Evolutionary conservation across 2,888 invertebrate species (phyloP), one percentile per base, ranked within the genome.

Genomic region (Nymphalis polychloros): DNA sequence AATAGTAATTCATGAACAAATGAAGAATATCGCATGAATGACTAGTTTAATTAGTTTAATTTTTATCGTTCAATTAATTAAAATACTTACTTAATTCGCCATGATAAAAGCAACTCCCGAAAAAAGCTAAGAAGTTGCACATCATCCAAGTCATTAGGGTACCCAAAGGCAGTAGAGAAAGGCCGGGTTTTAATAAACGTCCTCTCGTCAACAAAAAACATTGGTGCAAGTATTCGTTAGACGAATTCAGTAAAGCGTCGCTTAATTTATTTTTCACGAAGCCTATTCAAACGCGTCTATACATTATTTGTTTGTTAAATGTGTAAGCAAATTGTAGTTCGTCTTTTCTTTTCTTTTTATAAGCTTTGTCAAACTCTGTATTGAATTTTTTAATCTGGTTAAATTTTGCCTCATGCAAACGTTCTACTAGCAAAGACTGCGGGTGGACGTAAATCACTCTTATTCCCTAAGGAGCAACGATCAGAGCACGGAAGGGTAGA

Each of bases 251-350:
- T 13, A 63, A 47, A 63, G n/a, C 47, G 53, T 8, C 61, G 59
- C 53, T 66, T 64, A 67, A 64, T 71, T 61, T 64, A 61, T 64
- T 64, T 59, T 71, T 59, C 60, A 63, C 50, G 47, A 60, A 61
- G 20, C 20, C 50, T 10, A 31, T 19, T 53, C 59, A 27, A 47
- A 52, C 41, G 35, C 55, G 10, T 23, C 31, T 31, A 19, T 55
- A 64, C 60, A 60, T 60, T 35, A 53, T 68, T 64, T 61, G 60
- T 64, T 68, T 68, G 23, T 49, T n/a, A n/a, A n/a, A n/a, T n/a
- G n/a, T n/a, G 48, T 31, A 47, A 48, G 35, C 10, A 35, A 57
- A 35, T 17, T 31, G 17, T n/a, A 35, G 8, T 57, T 13, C 35
- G 35, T 35, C 31, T 2, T 55, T 8, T 20, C 20, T 52, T 55